Base-by-base conservation (phyloP, 2,113 vertebrate species). In the Nesogale talazaci region DNA sequence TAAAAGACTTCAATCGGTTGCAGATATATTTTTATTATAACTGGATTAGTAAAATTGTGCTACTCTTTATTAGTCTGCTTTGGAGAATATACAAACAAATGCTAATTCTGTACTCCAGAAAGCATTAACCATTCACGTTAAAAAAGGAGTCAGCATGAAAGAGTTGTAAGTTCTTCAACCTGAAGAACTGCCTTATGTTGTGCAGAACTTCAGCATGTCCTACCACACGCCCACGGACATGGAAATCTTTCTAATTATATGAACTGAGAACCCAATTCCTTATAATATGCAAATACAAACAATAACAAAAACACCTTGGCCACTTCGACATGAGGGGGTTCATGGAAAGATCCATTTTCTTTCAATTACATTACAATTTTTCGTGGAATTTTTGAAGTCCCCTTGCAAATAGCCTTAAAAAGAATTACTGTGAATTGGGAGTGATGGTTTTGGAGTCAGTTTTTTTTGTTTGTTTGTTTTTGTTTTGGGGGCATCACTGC, bases 11-110 rank as follows among this genome's bases (percentile, higher is more conserved):
- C 17, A 72, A 94, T 46, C 90, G 15, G 15, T 89, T 86, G 93
- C 34, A 91, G 92, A 94, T 3, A 92, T 34, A 9, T 52, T n/a
- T 78, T 78, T 52, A 23, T 76, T 52, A 40, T 70, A 88, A 85
- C 27, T 79, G 23, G 34, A 88, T 77, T 31, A 75, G 82, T 29
- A 65, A 74, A 93, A 56, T 25, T 87, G 61, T 88, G 16, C 34
- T 88, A 93, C 61, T 34, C 11, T 63, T 82, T 93, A 27, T 34
- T 61, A 86, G 27, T 88, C 8, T 34, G 22, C 70, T 78, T 14
- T 63, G 25, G 2, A 85, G 11, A 94, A 84, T 31, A 83, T n/a
- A 81, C 75, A 91, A 95, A 95, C 31, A 82, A 92, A 92, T 83
- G 74, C 22, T 80, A 56, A 94, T 84, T 94, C 36, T 90, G 23